phyloP scores from a whole-genome alignment of 2,113 vertebrate genomes.

The Odocoileus hemionus region DNA sequence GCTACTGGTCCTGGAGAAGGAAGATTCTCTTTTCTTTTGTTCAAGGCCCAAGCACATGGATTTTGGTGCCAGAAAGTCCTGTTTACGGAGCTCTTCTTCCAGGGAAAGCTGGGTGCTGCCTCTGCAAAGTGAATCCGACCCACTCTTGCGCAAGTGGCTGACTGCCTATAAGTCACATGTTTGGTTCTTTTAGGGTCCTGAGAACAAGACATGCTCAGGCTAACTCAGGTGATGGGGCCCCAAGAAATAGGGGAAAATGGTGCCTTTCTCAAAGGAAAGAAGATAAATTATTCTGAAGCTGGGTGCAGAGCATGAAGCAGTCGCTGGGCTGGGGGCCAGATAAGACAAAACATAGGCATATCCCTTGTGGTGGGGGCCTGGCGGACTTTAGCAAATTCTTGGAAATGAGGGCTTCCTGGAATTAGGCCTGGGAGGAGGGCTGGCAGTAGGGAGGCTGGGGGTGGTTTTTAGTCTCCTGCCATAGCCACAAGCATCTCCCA shows the following conservation, averaged over 20 bases:
- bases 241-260: not conserved
- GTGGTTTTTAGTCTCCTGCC: not conserved
- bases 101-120: not conserved
- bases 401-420: not conserved
- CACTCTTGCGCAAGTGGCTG: not conserved
- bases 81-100: not conserved
- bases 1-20: not conserved
- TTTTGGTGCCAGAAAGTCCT: not conserved
- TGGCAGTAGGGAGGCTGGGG: not conserved
- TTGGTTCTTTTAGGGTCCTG: not conserved
- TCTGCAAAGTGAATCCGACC: not conserved
- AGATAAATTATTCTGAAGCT: not conserved
- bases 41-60: not conserved
- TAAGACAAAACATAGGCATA: not conserved
- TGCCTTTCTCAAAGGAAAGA: not conserved
- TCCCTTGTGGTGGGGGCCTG: not conserved
- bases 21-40: not conserved
- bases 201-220: not conserved
- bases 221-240: not conserved
- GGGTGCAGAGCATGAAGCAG: not conserved
- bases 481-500: not conserved
- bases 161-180: not conserved
- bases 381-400: not conserved
- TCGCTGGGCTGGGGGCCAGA: not conserved
- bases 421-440: not conserved